Conservation (phyloP, 2,113 vertebrate genomes). For the Silurus asotus region DNA sequence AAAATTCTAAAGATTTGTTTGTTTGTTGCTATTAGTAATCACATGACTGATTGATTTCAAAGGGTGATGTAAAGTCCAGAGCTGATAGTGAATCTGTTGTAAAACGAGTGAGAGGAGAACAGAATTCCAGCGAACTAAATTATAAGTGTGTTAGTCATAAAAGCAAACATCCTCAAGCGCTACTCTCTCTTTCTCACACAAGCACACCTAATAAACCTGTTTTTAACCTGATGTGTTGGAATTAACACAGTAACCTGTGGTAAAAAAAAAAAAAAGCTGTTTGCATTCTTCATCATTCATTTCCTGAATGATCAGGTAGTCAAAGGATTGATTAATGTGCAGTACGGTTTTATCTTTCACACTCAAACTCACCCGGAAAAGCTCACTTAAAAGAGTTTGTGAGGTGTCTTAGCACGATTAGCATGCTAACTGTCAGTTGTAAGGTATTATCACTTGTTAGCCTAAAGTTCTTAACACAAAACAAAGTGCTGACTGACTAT, state of each 20-base stretch:
- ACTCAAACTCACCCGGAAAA: neutral
- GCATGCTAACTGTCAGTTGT: neutral
- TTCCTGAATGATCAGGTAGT: neutral
- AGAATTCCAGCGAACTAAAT: neutral
- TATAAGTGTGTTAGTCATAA: neutral
- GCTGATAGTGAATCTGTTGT: neutral
- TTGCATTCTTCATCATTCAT: neutral
- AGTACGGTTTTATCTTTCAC: neutral
- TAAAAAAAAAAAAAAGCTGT: neutral
- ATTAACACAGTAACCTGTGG: neutral
- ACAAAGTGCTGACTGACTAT: neutral
- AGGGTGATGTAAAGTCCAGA: neutral
- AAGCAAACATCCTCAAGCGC: too few relatives aligned
- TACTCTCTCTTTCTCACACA: too few relatives aligned
- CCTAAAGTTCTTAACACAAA: neutral
- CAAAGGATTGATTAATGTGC: neutral
- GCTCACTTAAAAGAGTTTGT: neutral
- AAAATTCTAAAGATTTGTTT: neutral
- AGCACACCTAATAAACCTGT: neutral
- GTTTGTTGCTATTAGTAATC: neutral
- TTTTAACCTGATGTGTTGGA: too few relatives aligned
- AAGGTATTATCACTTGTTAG: neutral
- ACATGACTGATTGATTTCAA: neutral
- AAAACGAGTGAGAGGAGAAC: neutral
- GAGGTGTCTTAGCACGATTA: neutral